Evolutionary conservation across 2,797 vertebrate species (phyloP).

Genomic region (Sarcophilus harrisii): DNA sequence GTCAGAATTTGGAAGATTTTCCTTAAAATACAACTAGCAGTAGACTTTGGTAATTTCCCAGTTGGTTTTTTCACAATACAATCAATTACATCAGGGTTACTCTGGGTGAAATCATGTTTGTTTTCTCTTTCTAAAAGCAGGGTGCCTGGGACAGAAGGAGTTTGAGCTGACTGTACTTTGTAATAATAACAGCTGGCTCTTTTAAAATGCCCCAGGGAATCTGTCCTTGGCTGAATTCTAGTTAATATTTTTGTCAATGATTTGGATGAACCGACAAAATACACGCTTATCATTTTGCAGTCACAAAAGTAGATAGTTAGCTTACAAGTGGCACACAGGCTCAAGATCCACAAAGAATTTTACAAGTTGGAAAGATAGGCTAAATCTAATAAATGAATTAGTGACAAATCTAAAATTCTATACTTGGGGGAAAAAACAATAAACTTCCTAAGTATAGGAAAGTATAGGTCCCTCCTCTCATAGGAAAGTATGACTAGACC

Average conservation of each 20-base stretch:
- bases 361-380: background rate
- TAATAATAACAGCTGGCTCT: background rate
- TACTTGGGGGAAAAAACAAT: background rate
- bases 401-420: background rate
- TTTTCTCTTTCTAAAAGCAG: background rate
- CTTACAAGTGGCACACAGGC: background rate
- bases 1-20: background rate
- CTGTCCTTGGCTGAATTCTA: background rate
- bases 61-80: background rate
- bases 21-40: background rate
- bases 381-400: background rate
- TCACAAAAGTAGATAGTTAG: background rate
- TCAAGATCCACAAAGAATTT: background rate
- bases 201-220: background rate
- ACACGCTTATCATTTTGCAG: background rate
- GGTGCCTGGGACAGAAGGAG: background rate
- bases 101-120: background rate
- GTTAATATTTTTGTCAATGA: slow-evolving; percentile 7
- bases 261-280: background rate
- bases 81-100: background rate
- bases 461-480: too few relatives aligned
- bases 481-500: background rate
- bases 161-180: background rate
- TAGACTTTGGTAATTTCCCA: background rate
- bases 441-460: background rate